Evolutionary conservation across 2,113 vertebrate species (phyloP), one percentile per base, ranked within the genome.

Genomic region (Motacilla alba): DNA sequence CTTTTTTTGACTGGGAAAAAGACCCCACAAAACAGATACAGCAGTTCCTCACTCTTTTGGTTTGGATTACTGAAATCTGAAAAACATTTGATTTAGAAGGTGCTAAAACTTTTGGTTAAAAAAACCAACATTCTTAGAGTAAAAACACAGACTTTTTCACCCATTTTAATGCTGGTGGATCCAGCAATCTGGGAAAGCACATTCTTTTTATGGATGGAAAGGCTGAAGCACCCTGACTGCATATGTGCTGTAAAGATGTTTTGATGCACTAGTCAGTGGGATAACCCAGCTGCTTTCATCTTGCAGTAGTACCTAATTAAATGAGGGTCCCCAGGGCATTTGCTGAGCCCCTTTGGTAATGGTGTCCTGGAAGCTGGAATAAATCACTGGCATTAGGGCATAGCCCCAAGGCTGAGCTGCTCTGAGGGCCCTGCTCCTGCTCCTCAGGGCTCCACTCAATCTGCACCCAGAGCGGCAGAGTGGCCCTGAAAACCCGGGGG

Each of bases 381-480:
- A 60, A 68, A 69, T 73, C 28, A 7, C 17, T 47, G 78, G 33
- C 2, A 3, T 84, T 66, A 72, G 41, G 72, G 58, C 22, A 4
- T 9, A n/a, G 63, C 60, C 22, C 20, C 12, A 18, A 18, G 53
- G 33, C 44, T 33, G 12, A 94, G 33, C 50, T 83, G 49, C 89
- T 76, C 30, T 33, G 47, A 15, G 64, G 13, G 14, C 31, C 9
- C 59, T 6, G 3, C 16, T 77, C 9, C 19, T 79, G 2, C 14
- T 80, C 4, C 15, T 73, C 1, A 0, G 3, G 8, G 30, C 20
- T 87, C 30, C 2, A 4, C 49, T 44, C 11, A 22, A 1, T 52
- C 66, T 15, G 20, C 26, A 26, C 31, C 9, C 56, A 27, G 56
- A 39, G 66, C 56, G 87, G 52, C 33, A 46, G 0, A 52, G 27